phyloP scores from a whole-genome alignment of 2,797 vertebrate species.

The Malurus splendens region DNA sequence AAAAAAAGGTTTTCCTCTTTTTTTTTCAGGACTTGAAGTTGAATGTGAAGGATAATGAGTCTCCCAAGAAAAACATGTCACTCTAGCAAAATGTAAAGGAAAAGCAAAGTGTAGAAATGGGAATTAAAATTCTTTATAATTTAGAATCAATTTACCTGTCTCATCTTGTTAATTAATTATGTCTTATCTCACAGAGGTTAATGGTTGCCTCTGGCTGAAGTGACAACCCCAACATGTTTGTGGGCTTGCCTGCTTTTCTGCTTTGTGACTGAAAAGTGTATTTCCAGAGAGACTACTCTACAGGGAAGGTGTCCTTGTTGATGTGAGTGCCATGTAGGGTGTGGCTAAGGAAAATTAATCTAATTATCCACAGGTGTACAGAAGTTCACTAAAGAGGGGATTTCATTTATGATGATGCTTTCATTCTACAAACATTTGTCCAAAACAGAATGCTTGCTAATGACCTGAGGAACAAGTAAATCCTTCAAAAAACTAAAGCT shows the following conservation, averaged over 20 bases:
- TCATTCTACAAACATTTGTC: background rate
- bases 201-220: background rate
- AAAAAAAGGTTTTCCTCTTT: background rate
- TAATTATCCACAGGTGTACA: background rate
- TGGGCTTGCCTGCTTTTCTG: background rate
- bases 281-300: background rate
- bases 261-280: background rate
- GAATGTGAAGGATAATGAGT: background rate
- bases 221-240: background rate
- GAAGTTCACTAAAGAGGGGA: background rate
- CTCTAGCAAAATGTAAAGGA: background rate
- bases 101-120: background rate
- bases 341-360: background rate
- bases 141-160: background rate
- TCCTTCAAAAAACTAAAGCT: background rate
- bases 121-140: background rate
- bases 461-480: background rate
- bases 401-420: background rate
- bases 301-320: background rate
- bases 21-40: background rate
- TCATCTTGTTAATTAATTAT: background rate
- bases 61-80: background rate
- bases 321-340: background rate
- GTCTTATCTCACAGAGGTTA: background rate
- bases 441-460: background rate